These are phyloP conservation scores for Philopotamus ludificatus DNA, from an alignment of 1,140 invertebrate genomes.

Conservation along the genomic window DNA sequence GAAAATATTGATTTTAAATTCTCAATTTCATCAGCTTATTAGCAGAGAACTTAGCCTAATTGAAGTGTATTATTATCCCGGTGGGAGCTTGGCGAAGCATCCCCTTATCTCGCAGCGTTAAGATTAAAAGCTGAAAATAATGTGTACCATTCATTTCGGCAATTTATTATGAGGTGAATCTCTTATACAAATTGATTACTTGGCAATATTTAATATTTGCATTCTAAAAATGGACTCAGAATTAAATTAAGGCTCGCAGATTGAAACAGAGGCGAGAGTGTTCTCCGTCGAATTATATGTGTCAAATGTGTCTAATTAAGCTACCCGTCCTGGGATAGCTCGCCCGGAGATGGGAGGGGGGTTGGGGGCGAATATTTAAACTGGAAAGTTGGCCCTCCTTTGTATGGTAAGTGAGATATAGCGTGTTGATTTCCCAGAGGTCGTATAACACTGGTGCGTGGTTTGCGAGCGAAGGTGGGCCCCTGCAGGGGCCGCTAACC, in stretches of 20 bases:
- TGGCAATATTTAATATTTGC: no score
- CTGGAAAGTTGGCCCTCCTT: constrained; percentile 4
- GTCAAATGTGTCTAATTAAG: constrained; percentile 23
- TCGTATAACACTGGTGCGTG: constrained; percentile 37
- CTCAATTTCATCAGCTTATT: no score
- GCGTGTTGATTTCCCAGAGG: constrained; percentile 35
- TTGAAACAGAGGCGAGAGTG: background rate
- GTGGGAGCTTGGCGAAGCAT: no score
- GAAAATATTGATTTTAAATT: no score
- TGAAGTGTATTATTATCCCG: no score
- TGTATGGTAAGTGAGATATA: constrained; percentile 37
- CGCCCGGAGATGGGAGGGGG: background rate
- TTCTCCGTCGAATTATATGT: constrained; percentile 2
- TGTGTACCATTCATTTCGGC: no score
- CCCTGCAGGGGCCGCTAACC: background rate
- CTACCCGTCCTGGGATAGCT: background rate
- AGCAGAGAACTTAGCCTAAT: no score
- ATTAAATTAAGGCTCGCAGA: background rate
- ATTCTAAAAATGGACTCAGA: no score
- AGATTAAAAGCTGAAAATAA: no score
- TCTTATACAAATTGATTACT: no score
- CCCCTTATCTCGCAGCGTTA: no score
- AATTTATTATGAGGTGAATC: no score
- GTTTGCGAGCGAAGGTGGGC: constrained; percentile 18
- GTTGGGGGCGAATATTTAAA: constrained; percentile 7